Percentiles rank a stretch among this genome's conserved stretches.
Evolutionary conservation across 1,140 invertebrate genomes (phyloP).

Genomic region (Apis cerana): DNA sequence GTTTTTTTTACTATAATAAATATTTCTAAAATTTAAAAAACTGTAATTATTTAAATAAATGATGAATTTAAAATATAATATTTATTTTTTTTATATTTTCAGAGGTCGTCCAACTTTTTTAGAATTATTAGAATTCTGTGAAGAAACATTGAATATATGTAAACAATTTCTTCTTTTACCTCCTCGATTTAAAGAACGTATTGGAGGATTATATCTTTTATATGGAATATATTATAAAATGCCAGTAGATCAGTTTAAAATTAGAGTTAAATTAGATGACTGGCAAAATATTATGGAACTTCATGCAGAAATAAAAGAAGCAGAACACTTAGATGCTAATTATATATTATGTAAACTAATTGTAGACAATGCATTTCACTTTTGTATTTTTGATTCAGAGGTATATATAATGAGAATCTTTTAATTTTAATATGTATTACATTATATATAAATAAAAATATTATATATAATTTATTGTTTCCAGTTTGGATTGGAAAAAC

Average conservation of each 20-base stretch:
- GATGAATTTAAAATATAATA: neutral
- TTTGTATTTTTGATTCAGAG: conserved; percentile 71
- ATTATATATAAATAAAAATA: neutral
- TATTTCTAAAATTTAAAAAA: neutral
- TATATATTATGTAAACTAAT: conserved; percentile 77
- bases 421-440: neutral
- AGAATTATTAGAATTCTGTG: conserved; percentile 75
- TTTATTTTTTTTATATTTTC: conserved; percentile 39
- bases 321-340: conserved; percentile 75
- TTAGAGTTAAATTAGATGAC: conserved; percentile 72
- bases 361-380: conserved; percentile 69
- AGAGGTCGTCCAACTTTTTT: conserved; percentile 67
- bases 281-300: conserved; percentile 71
- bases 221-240: conserved; percentile 78
- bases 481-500: conserved; percentile 73
- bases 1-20: neutral
- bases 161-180: conserved; percentile 73
- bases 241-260: conserved; percentile 71
- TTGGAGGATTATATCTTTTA: conserved; percentile 76
- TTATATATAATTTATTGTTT: conserved; percentile 40
- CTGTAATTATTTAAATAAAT: conserved; percentile 15
- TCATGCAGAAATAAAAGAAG: conserved; percentile 66
- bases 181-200: conserved; percentile 68
- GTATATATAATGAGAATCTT: conserved; percentile 59
- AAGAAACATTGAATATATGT: conserved; percentile 73